A percentile compares a stretch with the other conserved stretches of the same genome.
phyloP scores from a whole-genome alignment of 1,140 invertebrate species.

The Halictus rubicundus region DNA sequence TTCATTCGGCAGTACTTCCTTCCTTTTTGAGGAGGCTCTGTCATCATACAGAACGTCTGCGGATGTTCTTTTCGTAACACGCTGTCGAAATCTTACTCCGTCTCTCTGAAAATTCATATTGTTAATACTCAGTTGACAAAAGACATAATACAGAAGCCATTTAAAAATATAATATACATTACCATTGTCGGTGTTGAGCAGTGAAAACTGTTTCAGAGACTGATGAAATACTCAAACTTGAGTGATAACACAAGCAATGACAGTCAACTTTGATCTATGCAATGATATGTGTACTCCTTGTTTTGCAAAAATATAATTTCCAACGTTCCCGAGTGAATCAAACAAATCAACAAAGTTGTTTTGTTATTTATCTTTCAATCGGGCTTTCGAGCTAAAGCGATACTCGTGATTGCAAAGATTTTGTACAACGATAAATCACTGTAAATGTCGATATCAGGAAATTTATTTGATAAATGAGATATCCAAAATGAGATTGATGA shows the following conservation, averaged over 20 bases:
- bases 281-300: not conserved
- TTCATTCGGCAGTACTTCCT: slow-evolving; percentile 65
- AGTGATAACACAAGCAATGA: not conserved
- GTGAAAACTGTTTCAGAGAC: slow-evolving; percentile 22
- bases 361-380: not conserved
- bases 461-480: not conserved
- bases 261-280: not conserved
- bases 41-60: slow-evolving; percentile 62
- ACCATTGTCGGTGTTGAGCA: slow-evolving; percentile 21
- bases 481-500: not conserved
- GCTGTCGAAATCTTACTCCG: slow-evolving; percentile 70
- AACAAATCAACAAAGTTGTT: not conserved
- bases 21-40: slow-evolving; percentile 58
- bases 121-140: not conserved
- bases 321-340: not conserved
- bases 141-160: too few relatives aligned
- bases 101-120: slow-evolving; percentile 64
- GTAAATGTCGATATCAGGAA: not conserved
- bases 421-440: not conserved
- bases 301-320: not conserved
- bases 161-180: not conserved
- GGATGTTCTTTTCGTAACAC: slow-evolving; percentile 56
- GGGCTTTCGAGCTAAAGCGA: not conserved
- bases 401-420: not conserved
- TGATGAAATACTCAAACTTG: not conserved